These are phyloP conservation scores for Myiotriccus ornatus DNA, from an alignment of 2,797 vertebrate species.

Conservation along the genomic window DNA sequence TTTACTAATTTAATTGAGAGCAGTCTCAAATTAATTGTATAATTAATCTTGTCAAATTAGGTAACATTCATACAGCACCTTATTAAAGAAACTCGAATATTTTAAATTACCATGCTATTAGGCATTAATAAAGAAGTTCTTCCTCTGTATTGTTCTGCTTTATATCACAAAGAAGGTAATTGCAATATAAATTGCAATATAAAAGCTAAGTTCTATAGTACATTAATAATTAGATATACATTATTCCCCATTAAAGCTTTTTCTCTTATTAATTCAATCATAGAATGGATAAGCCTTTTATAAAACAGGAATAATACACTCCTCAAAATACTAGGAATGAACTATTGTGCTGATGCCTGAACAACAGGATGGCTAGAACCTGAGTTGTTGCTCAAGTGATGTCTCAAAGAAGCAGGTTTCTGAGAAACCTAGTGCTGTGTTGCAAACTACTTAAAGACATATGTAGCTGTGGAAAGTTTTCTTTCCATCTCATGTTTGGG, in stretches of 20 bases:
- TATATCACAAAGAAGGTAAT: constrained; percentile 80
- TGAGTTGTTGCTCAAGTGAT: neutral
- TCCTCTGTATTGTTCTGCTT: constrained; percentile 81
- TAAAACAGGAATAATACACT: constrained; percentile 45
- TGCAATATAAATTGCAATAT: constrained; percentile 80
- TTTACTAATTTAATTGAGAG: constrained; percentile 95
- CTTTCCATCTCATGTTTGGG: constrained; percentile 14
- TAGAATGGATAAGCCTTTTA: constrained; percentile 66
- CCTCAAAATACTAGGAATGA: constrained; percentile 30
- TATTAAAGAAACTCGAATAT: constrained; percentile 90
- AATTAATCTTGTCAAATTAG: constrained; percentile 99
- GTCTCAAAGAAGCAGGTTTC: neutral
- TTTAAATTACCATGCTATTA: constrained; percentile 89
- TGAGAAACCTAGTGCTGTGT: neutral
- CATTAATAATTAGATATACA: constrained; percentile 81
- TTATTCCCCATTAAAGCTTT: constrained; percentile 75
- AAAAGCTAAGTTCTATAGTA: constrained; percentile 79
- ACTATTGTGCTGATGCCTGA: constrained; percentile 26
- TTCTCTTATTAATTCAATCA: constrained; percentile 67
- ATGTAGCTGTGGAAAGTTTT: neutral
- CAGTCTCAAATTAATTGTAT: constrained; percentile 97
- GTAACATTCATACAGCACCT: constrained; percentile 90
- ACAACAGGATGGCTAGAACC: neutral
- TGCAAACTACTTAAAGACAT: neutral
- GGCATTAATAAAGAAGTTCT: constrained; percentile 81